A percentile compares a stretch with the other conserved stretches of the same genome.
Conservation (phyloP, 92 coral and sea anemone species). For the Epizoanthus stellaris region DNA sequence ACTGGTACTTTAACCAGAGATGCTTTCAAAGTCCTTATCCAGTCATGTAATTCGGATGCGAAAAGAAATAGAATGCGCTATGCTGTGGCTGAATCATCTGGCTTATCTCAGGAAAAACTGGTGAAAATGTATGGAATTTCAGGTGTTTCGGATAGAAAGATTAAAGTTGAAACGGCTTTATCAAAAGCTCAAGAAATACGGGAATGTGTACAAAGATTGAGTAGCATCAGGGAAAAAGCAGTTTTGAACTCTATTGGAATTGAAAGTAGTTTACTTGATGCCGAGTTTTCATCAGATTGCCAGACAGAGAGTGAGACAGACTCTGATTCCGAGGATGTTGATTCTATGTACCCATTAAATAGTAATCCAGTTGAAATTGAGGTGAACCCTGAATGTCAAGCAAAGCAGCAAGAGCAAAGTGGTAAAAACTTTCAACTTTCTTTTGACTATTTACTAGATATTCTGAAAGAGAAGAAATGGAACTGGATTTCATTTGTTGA, state of each 20-base stretch:
- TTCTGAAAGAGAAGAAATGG: neutral
- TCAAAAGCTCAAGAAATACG: conserved; percentile 44
- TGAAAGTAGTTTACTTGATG: conserved; percentile 14
- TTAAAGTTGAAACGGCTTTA: conserved; percentile 48
- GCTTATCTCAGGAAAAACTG: conserved; percentile 39
- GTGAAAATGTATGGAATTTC: conserved; percentile 48
- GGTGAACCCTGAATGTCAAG: conserved; percentile 30
- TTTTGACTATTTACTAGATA: conserved; percentile 12
- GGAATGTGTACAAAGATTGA: conserved; percentile 44
- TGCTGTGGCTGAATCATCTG: conserved; percentile 49
- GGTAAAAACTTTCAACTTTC: neutral
- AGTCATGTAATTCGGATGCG: conserved; percentile 46
- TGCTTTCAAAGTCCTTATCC: conserved; percentile 40
- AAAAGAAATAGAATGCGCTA: conserved; percentile 50
- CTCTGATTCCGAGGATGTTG: conserved; percentile 33
- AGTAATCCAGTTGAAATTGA: conserved; percentile 20
- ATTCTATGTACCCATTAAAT: conserved; percentile 23
- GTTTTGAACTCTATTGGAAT: conserved; percentile 54
- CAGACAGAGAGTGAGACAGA: conserved; percentile 39
- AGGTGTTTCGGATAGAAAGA: conserved; percentile 36
- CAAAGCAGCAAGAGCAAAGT: neutral
- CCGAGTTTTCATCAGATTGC: conserved; percentile 51
- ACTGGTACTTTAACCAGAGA: conserved; percentile 46
- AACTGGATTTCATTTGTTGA: conserved; percentile 41
- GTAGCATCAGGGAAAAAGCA: conserved; percentile 50